phyloP scores from a whole-genome alignment of 2,113 vertebrate species.

The Pomatorhinus ruficollis region DNA sequence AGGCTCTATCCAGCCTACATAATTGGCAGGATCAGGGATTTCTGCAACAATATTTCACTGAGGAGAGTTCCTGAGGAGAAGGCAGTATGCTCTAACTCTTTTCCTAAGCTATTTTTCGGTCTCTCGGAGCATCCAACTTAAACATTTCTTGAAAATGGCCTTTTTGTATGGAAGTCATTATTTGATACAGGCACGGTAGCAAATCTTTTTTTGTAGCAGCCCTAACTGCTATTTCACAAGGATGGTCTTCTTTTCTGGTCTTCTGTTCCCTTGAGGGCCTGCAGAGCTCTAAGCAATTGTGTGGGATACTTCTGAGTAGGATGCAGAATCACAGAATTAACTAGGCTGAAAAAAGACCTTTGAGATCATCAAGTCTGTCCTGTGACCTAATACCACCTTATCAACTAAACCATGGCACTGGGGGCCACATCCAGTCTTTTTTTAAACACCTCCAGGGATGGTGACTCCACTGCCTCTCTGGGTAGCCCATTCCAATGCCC shows the following conservation, averaged over 20 bases:
- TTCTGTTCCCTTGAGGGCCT: not conserved
- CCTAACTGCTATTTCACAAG: not conserved
- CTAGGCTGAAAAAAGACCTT: not conserved
- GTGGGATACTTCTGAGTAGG: not conserved
- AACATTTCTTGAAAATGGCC: not conserved
- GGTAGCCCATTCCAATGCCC: not conserved
- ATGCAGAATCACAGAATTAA: not conserved
- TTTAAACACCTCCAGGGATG: not conserved
- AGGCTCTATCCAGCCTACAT: not conserved
- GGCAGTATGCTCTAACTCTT: not conserved
- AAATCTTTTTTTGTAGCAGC: not conserved
- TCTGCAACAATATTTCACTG: not conserved
- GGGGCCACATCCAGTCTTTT: not conserved
- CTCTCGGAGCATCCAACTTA: not conserved
- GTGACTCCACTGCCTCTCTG: not conserved
- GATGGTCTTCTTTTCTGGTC: not conserved
- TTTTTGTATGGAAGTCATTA: not conserved
- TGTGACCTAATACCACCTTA: not conserved
- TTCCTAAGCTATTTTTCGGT: not conserved
- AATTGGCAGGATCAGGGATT: not conserved
- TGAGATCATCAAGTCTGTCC: not conserved
- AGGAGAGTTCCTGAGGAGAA: not conserved
- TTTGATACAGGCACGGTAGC: not conserved
- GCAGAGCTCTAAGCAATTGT: not conserved
- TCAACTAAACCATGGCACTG: not conserved